A percentile compares a stretch with the other conserved stretches of the same genome.
phyloP scores from a whole-genome alignment of 2,797 vertebrate genomes.

The Micrastur ruficollis region DNA sequence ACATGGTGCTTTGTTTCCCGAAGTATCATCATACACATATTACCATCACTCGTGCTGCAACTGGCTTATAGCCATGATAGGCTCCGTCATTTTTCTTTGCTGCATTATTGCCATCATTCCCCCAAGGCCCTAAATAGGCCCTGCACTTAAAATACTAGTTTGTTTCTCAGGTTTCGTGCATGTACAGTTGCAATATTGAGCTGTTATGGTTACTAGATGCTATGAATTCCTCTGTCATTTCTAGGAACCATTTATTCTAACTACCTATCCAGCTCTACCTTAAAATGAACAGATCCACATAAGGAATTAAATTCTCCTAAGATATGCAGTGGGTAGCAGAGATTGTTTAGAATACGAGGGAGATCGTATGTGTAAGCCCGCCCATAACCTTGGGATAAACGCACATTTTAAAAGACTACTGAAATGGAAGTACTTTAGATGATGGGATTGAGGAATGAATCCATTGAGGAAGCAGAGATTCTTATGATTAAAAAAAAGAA shows the following conservation, averaged over 20 bases:
- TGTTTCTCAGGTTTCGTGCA: slow-evolving; percentile 15
- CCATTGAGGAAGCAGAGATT: neutral
- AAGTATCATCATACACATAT: neutral
- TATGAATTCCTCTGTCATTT: neutral
- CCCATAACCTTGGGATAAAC: neutral
- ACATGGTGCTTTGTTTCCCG: neutral
- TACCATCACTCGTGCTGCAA: neutral
- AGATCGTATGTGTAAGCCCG: neutral
- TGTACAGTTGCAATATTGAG: neutral
- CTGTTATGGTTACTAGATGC: neutral
- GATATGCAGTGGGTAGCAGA: neutral
- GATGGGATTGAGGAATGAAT: neutral
- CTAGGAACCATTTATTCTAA: neutral
- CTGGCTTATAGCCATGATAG: neutral
- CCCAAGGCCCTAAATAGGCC: neutral
- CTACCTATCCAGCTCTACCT: neutral
- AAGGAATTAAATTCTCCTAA: neutral
- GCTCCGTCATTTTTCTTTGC: neutral
- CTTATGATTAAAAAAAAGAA: neutral
- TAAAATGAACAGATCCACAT: neutral
- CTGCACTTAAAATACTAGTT: neutral
- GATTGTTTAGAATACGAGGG: neutral
- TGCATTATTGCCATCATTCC: neutral
- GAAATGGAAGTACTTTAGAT: neutral
- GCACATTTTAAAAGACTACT: neutral